Evolutionary conservation across 2,113 vertebrate species (phyloP).

Genomic region (Romanogobio albipinnatus): DNA sequence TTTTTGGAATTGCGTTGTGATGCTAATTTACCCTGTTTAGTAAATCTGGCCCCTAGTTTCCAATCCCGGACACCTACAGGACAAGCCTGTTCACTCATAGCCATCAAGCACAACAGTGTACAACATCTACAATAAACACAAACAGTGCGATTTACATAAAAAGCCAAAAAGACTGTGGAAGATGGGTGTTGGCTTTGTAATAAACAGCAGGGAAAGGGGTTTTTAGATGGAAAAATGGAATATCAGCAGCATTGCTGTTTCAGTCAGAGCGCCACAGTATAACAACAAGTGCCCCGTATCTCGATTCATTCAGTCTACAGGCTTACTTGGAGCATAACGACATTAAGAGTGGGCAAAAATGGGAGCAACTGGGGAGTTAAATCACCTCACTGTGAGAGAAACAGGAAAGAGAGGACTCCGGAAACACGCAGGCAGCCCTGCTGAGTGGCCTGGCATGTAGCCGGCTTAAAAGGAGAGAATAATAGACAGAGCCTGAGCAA

Average conservation of each 20-base stretch:
- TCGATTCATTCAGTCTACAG: background rate
- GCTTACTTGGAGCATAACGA: background rate
- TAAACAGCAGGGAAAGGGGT: background rate
- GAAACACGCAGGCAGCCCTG: conserved; percentile 12
- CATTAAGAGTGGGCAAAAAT: background rate
- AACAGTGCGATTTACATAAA: conserved; percentile 4
- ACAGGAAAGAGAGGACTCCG: conserved; percentile 43
- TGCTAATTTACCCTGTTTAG: no score
- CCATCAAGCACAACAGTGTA: background rate
- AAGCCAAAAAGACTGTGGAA: background rate
- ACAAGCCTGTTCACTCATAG: background rate
- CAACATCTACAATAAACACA: background rate
- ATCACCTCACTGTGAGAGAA: conserved; percentile 28
- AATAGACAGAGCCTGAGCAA: conserved; percentile 36
- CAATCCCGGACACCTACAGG: background rate
- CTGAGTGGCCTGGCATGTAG: conserved; percentile 18
- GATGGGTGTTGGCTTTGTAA: background rate
- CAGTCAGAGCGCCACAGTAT: background rate
- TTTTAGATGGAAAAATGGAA: background rate
- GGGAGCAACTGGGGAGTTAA: background rate
- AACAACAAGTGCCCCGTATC: background rate
- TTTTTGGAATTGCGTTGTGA: no score
- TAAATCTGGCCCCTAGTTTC: background rate
- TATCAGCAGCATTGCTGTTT: background rate
- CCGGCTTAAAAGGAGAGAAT: conserved; percentile 27